phyloP scores from a whole-genome alignment of 2,113 vertebrate genomes.

The Lamprotornis superbus region DNA sequence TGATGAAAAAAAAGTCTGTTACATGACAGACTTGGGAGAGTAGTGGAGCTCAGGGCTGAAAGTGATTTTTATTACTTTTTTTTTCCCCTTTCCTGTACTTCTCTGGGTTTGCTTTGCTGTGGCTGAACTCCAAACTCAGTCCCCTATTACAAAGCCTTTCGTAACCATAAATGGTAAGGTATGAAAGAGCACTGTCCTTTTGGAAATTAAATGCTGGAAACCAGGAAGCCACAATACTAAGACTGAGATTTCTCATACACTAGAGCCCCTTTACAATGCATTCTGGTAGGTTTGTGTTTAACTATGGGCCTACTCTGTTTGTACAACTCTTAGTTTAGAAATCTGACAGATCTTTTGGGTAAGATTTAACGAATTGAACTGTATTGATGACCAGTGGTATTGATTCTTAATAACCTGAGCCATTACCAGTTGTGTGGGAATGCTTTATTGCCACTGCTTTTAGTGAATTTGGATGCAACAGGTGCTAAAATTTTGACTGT shows the following conservation, averaged over 20 bases:
- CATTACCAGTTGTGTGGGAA: background rate
- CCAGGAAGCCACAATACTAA: slow-evolving; percentile 19
- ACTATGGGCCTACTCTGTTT: background rate
- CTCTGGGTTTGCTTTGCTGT: background rate
- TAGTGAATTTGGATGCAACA: background rate
- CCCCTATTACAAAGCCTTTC: slow-evolving; percentile 31
- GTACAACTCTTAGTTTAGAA: background rate
- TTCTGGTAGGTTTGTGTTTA: background rate
- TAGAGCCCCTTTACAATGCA: background rate
- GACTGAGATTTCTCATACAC: background rate
- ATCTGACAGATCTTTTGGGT: background rate
- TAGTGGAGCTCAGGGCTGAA: background rate
- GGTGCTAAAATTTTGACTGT: background rate
- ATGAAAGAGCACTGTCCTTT: slow-evolving; percentile 56
- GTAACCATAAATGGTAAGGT: slow-evolving; percentile 82
- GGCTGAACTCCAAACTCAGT: slow-evolving; percentile 16
- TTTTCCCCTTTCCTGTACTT: background rate
- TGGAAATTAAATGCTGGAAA: slow-evolving; percentile 43
- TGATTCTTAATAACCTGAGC: background rate
- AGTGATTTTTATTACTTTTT: background rate
- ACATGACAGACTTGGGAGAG: background rate
- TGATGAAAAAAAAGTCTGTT: background rate
- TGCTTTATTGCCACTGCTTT: background rate
- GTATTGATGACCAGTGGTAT: background rate
- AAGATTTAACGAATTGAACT: background rate